These are phyloP conservation scores for Heptranchias perlo DNA, from an alignment of 2,113 vertebrate species.

Conservation along the genomic window DNA sequence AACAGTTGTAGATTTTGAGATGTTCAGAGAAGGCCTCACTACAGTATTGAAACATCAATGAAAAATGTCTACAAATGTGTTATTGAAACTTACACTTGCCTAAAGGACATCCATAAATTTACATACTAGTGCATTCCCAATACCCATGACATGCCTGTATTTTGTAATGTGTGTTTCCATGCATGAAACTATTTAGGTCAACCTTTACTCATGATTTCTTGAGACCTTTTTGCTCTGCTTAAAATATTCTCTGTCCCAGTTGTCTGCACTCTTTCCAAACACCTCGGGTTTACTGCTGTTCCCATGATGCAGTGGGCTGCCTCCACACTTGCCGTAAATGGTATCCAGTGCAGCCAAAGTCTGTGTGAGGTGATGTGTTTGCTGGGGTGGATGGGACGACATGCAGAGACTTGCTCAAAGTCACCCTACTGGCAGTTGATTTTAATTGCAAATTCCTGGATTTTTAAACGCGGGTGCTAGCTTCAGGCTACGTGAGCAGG, in stretches of 20 bases:
- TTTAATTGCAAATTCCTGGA: conserved; percentile 52
- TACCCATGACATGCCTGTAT: background rate
- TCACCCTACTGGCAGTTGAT: conserved; percentile 39
- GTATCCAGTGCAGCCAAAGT: rapidly evolving
- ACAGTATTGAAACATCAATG: background rate
- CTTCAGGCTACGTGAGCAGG: conserved; percentile 37
- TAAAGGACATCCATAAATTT: conserved; percentile 32
- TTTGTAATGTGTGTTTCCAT: background rate
- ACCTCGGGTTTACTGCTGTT: background rate
- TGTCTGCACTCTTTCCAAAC: background rate
- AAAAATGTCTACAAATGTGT: background rate
- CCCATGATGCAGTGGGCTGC: background rate
- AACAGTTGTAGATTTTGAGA: background rate
- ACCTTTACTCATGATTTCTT: background rate
- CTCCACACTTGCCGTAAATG: rapidly evolving
- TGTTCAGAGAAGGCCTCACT: background rate
- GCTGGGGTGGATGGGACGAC: conserved; percentile 38
- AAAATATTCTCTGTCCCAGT: background rate
- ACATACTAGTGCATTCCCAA: background rate
- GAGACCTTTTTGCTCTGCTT: background rate
- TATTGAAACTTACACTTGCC: background rate
- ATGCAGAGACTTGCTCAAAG: conserved; percentile 32
- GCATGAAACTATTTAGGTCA: conserved; percentile 31
- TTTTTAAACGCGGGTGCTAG: conserved; percentile 46
- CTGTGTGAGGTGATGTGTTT: conserved; percentile 33